Conservation (phyloP, 2,797 vertebrate genomes). For the Diplodus puntazzo region DNA sequence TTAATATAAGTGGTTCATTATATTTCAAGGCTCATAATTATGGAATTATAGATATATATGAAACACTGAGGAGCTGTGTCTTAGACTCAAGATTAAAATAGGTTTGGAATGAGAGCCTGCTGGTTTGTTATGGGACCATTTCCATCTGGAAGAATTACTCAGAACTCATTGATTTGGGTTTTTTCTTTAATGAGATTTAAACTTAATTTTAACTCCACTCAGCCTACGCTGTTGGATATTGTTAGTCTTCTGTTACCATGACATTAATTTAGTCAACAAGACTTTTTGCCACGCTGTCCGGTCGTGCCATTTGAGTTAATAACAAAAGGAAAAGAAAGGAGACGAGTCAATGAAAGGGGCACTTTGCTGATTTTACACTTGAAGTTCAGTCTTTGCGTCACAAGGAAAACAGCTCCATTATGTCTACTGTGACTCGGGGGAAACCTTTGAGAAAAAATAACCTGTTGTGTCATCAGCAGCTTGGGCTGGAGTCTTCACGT, state of each 20-base stretch:
- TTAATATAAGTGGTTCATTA: too few relatives aligned
- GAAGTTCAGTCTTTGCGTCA: not conserved
- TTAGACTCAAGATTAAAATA: not conserved
- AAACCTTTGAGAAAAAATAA: not conserved
- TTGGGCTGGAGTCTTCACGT: not conserved
- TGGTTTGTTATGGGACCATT: slow-evolving; percentile 23
- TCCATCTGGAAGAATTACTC: slow-evolving; percentile 27
- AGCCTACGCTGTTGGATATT: slow-evolving; percentile 35
- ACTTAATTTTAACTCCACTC: slow-evolving; percentile 36
- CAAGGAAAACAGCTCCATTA: not conserved
- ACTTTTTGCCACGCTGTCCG: not conserved
- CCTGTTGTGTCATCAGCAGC: not conserved
- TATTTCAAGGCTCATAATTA: too few relatives aligned
- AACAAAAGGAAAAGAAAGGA: not conserved
- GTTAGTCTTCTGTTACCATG: slow-evolving; percentile 52
- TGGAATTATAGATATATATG: not conserved
- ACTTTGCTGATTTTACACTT: not conserved
- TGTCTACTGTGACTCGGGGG: not conserved
- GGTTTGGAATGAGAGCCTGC: slow-evolving; percentile 1
- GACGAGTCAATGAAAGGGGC: not conserved
- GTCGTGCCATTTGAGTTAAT: not conserved
- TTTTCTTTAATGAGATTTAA: slow-evolving; percentile 39
- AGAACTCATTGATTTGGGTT: slow-evolving; percentile 37
- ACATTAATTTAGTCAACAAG: slow-evolving; percentile 1
- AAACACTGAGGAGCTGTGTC: slow-evolving; percentile 5